phyloP scores from a whole-genome alignment of 1,140 invertebrate species.

The Drosophila eugracilis region DNA sequence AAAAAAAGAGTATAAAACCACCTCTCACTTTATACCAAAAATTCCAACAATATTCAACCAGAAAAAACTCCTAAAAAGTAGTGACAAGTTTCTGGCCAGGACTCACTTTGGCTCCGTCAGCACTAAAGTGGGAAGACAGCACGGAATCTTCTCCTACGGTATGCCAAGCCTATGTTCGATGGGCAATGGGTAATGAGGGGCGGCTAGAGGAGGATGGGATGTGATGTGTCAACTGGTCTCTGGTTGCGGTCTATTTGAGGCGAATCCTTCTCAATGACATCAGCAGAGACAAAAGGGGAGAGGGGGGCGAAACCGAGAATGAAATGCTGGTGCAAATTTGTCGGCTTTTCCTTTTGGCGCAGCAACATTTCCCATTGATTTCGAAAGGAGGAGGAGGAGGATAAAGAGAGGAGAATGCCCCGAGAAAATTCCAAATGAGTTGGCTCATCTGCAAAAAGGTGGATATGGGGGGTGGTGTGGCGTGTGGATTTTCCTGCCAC shows the following conservation, averaged over 20 bases:
- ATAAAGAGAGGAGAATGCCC: constrained; percentile 8
- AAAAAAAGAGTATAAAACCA: neutral
- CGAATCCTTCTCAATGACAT: constrained; percentile 64
- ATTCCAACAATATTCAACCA: neutral
- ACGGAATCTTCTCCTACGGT: constrained; percentile 3
- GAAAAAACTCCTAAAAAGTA: neutral
- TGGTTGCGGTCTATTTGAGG: constrained; percentile 69
- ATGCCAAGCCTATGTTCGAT: constrained; percentile 9
- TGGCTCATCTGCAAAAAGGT: constrained; percentile 22
- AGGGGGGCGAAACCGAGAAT: constrained; percentile 2
- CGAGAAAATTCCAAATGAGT: constrained; percentile 44
- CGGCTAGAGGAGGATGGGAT: constrained; percentile 2
- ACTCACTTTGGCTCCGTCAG: constrained; percentile 24
- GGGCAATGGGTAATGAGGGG: too few species aligned
- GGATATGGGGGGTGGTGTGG: neutral
- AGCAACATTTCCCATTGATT: constrained; percentile 15
- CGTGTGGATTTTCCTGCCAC: constrained; percentile 23
- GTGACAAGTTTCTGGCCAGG: constrained; percentile 19
- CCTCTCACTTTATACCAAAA: neutral
- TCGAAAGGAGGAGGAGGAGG: neutral
- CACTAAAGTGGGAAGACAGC: constrained; percentile 26
- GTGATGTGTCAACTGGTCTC: constrained; percentile 24
- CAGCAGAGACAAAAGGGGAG: constrained; percentile 39
- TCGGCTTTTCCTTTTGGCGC: constrained; percentile 1
- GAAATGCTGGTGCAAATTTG: constrained; percentile 39